These are phyloP conservation scores for Urosaurus nigricauda DNA, from an alignment of 2,797 vertebrate species.

Conservation along the genomic window DNA sequence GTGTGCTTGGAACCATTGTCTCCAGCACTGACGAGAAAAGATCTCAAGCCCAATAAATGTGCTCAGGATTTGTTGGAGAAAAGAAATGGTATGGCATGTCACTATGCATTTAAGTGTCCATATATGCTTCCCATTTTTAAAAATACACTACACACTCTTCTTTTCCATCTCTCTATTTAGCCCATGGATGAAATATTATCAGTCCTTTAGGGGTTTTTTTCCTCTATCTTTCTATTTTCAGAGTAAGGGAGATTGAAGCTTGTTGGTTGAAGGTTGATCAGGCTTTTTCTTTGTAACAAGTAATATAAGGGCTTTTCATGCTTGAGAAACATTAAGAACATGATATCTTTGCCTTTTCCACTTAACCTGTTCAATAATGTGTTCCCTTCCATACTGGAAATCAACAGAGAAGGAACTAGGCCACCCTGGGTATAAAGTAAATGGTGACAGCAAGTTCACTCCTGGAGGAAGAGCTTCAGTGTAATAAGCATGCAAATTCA, in stretches of 20 bases:
- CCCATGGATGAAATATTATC: background rate
- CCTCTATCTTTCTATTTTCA: background rate
- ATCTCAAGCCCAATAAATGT: background rate
- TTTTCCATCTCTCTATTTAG: background rate
- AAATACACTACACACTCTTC: background rate
- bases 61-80: background rate
- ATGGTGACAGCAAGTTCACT: background rate
- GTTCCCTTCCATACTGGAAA: background rate
- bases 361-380: background rate
- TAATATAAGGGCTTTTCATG: background rate
- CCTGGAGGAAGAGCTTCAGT: background rate
- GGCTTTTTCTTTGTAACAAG: background rate
- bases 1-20: no score
- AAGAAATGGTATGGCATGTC: background rate
- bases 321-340: background rate
- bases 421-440: background rate
- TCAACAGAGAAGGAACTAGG: background rate
- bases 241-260: background rate
- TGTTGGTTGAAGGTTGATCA: background rate
- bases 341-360: background rate
- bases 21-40: background rate
- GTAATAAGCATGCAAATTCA: background rate
- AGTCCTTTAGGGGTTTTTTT: accelerated
- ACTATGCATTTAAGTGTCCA: background rate
- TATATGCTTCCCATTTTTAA: background rate